phyloP scores from a whole-genome alignment of 2,888 invertebrate species.

The Dicranocentrus wangi region DNA sequence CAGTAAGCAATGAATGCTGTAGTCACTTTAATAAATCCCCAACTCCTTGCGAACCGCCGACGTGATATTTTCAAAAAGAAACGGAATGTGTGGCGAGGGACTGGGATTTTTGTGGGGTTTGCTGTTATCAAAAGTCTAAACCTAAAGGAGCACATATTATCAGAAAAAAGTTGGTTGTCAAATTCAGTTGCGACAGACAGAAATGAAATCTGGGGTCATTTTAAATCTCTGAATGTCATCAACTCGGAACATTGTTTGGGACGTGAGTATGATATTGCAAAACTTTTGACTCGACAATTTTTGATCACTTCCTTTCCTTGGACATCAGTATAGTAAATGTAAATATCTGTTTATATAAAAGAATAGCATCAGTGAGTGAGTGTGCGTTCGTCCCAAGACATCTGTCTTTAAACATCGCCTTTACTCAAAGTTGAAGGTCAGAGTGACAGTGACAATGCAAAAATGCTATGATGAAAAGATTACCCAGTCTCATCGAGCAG shows the following conservation, averaged over 20 bases:
- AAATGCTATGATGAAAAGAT: no score
- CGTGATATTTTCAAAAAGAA: slow-evolving; percentile 1
- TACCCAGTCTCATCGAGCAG: no score
- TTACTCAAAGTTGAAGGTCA: no score
- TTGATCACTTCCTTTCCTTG: neutral
- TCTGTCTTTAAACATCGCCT: no score
- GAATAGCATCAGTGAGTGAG: no score
- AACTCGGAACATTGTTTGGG: slow-evolving; percentile 7
- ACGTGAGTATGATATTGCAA: slow-evolving; percentile 11
- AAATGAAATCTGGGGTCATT: slow-evolving; percentile 12
- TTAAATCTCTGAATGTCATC: slow-evolving; percentile 12
- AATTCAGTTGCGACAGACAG: neutral
- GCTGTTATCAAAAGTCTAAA: neutral
- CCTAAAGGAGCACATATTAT: neutral
- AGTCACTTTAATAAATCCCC: neutral
- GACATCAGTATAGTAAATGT: neutral
- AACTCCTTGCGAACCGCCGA: neutral
- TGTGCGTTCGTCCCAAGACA: no score
- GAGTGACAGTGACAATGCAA: no score
- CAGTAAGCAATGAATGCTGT: neutral
- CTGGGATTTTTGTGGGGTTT: neutral
- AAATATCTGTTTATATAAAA: no score
- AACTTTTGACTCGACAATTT: neutral
- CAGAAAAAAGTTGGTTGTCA: slow-evolving; percentile 3
- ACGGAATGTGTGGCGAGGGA: neutral